Conservation (phyloP, 2,797 vertebrate genomes). For the Eulemur rubriventer region DNA sequence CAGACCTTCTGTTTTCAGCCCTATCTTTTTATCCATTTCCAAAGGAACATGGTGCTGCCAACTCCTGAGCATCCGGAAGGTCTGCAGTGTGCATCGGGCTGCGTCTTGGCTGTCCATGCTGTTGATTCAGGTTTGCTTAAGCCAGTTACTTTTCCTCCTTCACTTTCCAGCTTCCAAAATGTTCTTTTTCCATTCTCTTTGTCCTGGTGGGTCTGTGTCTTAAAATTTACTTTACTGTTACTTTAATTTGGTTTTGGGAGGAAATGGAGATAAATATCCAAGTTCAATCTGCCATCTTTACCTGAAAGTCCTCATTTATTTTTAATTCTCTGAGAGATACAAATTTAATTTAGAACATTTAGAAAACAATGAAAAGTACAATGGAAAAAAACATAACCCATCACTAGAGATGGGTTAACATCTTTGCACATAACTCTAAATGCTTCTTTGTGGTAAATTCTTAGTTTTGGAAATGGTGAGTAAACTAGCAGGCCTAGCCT, state of each 20-base stretch:
- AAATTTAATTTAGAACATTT: neutral
- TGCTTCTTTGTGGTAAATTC: neutral
- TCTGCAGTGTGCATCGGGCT: neutral
- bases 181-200: neutral
- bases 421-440: neutral
- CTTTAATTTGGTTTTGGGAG: neutral
- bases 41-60: neutral
- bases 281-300: neutral
- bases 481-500: neutral
- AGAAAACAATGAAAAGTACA: neutral
- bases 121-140: neutral
- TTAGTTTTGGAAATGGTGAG: conserved; percentile 1
- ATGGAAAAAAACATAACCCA: neutral
- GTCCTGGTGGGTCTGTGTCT: neutral
- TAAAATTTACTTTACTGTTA: neutral
- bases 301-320: neutral
- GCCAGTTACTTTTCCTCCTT: neutral
- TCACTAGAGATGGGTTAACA: neutral
- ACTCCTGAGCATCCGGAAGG: neutral
- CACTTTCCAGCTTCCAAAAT: neutral
- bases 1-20: neutral
- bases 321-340: neutral
- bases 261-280: neutral
- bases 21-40: neutral
- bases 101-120: neutral